Evolutionary conservation across 1,140 invertebrate genomes (phyloP).

Genomic region (Scaptodrosophila lebanonensis): DNA sequence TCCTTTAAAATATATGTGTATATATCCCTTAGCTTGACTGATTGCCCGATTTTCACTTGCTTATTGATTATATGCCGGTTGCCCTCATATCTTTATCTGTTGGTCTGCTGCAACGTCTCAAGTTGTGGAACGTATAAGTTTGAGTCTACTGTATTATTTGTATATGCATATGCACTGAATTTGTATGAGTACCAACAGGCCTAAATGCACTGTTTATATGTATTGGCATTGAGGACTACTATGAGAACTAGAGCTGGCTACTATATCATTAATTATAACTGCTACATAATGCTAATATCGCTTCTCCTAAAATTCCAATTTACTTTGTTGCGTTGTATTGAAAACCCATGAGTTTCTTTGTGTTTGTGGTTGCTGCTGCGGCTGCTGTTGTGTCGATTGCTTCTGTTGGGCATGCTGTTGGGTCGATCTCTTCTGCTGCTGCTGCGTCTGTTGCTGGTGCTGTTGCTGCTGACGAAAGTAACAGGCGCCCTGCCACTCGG

Average conservation of each 20-base stretch:
- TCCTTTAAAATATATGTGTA: constrained; percentile 31
- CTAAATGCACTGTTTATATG: constrained; percentile 14
- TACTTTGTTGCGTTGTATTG: constrained; percentile 55
- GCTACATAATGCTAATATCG: constrained; percentile 31
- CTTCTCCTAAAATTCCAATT: constrained; percentile 58
- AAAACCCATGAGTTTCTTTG: constrained; percentile 66
- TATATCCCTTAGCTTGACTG: constrained; percentile 55
- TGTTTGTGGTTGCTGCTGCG: constrained; percentile 47
- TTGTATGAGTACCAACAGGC: constrained; percentile 5
- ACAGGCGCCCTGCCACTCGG: constrained; percentile 55
- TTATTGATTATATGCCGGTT: constrained; percentile 36
- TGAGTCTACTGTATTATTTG: constrained; percentile 35
- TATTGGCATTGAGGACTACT: constrained; percentile 48
- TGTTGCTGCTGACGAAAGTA: constrained; percentile 54
- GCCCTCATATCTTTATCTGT: not conserved
- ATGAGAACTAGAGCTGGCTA: constrained; percentile 62
- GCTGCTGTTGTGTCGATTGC: too few relatives aligned
- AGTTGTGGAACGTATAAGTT: constrained; percentile 42
- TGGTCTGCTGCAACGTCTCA: constrained; percentile 11
- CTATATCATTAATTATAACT: constrained; percentile 29
- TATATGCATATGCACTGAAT: constrained; percentile 55
- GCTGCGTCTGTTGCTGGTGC: constrained; percentile 27
- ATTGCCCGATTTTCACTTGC: constrained; percentile 57
- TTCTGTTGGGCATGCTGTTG: constrained; percentile 32
- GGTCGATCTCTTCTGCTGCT: constrained; percentile 43